Conservation (phyloP, 37 sponge, comb jelly and placozoan species). For the Aphrocallistes beatrix region DNA sequence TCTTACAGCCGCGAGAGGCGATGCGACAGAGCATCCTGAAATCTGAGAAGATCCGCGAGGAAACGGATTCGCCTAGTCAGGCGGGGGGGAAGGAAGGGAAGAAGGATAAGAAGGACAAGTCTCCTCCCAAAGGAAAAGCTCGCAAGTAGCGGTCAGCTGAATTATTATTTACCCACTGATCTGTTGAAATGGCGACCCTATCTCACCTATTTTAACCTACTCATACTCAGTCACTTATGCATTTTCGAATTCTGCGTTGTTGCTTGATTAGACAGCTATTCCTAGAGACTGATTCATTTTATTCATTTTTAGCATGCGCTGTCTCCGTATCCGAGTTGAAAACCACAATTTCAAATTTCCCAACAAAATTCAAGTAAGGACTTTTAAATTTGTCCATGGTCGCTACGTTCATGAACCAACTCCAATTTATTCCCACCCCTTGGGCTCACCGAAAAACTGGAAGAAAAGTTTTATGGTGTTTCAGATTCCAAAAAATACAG, state of each 20-base stretch:
- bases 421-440: neutral
- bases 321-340: no score
- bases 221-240: no score
- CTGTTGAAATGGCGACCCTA: no score
- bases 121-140: neutral
- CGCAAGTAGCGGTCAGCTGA: neutral
- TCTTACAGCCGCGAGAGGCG: neutral
- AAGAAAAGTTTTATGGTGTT: neutral
- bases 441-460: neutral
- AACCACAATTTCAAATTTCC: neutral
- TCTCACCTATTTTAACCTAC: no score
- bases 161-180: no score
- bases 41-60: neutral
- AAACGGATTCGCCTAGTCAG: neutral
- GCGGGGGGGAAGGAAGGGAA: neutral
- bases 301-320: no score
- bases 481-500: neutral
- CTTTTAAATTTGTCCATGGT: neutral
- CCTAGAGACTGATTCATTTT: no score
- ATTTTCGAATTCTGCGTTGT: no score
- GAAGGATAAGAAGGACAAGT: neutral
- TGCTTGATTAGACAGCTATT: no score
- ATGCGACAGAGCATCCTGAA: neutral
- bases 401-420: neutral
- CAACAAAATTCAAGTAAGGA: neutral